These are phyloP conservation scores for Phalangium opilio DNA, from an alignment of 2,888 invertebrate genomes.

Conservation along the genomic window DNA sequence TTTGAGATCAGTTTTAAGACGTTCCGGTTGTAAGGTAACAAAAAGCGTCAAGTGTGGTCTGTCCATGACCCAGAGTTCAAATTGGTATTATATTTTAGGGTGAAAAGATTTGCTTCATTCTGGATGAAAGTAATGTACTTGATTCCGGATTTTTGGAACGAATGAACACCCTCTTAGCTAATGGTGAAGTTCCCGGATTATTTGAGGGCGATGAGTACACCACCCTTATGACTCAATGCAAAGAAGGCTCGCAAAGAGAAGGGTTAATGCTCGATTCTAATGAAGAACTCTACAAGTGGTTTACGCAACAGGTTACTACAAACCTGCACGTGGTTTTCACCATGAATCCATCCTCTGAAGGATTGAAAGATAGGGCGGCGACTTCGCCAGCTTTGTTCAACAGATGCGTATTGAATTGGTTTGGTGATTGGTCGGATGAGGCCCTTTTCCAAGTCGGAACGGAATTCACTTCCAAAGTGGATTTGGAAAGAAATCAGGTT, in stretches of 20 bases:
- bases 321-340: conserved; percentile 99
- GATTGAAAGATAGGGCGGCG: conserved; percentile 92
- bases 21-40: conserved; percentile 38
- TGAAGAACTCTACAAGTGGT: conserved; percentile 99
- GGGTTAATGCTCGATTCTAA: conserved; percentile 96
- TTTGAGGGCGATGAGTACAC: conserved; percentile 97
- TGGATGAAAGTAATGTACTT: conserved; percentile 96
- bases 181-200: conserved; percentile 90
- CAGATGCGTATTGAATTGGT: conserved; percentile 98
- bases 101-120: conserved; percentile 96
- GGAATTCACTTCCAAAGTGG: conserved; percentile 90
- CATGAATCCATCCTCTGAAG: conserved; percentile 99
- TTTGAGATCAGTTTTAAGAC: conserved; percentile 46
- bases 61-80: not conserved
- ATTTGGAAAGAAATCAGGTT: conserved; percentile 61
- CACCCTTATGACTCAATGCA: conserved; percentile 98
- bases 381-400: conserved; percentile 99
- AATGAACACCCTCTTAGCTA: conserved; percentile 96
- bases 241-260: conserved; percentile 94
- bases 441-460: conserved; percentile 87
- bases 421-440: conserved; percentile 98
- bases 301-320: conserved; percentile 84
- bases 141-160: conserved; percentile 97
- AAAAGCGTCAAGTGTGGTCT: not conserved
- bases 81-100: conserved; percentile 43